Conservation (phyloP, 2,797 vertebrate species). For the Oreonectes daqikongensis region DNA sequence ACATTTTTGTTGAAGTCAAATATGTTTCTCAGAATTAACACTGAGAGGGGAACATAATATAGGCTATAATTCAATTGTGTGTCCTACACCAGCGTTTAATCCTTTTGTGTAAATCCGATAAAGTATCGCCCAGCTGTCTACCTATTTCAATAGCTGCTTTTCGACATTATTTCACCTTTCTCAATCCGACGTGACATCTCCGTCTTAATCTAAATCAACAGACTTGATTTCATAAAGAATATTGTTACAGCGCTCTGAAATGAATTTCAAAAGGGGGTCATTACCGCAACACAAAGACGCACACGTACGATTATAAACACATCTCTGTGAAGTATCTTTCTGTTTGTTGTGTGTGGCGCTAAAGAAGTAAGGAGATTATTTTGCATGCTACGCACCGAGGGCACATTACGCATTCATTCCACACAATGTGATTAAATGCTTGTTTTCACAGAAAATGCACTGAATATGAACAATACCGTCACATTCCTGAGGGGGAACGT, state of each 20-base stretch:
- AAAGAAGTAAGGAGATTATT: constrained; percentile 22
- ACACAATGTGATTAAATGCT: constrained; percentile 55
- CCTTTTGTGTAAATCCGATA: constrained; percentile 77
- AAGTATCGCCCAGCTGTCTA: constrained; percentile 78
- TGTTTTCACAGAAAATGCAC: constrained; percentile 57
- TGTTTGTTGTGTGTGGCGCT: constrained; percentile 3
- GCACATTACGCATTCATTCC: constrained; percentile 48
- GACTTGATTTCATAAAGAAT: constrained; percentile 54
- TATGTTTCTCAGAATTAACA: constrained; percentile 56
- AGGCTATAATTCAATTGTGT: constrained; percentile 72
- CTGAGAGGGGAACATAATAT: constrained; percentile 52
- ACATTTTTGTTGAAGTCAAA: constrained; percentile 49
- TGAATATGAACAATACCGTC: constrained; percentile 48
- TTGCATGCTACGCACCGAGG: constrained; percentile 35
- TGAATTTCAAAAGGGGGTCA: neutral
- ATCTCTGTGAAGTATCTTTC: neutral
- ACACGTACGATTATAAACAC: constrained; percentile 4
- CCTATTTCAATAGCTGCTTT: constrained; percentile 71
- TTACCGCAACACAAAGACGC: constrained; percentile 5
- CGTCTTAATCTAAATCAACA: constrained; percentile 69
- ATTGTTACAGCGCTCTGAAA: neutral
- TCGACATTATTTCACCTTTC: constrained; percentile 72
- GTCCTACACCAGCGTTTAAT: constrained; percentile 68
- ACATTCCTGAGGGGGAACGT: constrained; percentile 45
- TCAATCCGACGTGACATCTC: constrained; percentile 79